Conservation (phyloP, 2,113 vertebrate genomes). For the Fulmarus glacialis region DNA sequence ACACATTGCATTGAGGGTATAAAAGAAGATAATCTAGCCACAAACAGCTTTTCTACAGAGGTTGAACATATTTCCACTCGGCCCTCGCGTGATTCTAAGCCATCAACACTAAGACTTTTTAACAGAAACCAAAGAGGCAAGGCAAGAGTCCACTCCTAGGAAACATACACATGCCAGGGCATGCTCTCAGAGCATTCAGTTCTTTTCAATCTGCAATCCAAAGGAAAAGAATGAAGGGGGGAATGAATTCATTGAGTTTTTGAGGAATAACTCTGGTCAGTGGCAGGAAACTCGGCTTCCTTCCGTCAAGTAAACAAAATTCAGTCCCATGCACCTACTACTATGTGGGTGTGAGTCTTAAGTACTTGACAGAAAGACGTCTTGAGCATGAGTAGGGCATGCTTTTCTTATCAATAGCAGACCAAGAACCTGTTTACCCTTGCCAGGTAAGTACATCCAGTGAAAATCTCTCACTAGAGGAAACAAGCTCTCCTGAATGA, state of each 20-base stretch:
- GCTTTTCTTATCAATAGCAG: background rate
- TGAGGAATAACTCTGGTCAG: background rate
- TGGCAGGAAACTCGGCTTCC: background rate
- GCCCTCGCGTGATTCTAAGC: background rate
- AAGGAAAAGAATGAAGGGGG: background rate
- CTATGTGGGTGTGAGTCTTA: background rate
- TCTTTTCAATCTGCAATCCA: background rate
- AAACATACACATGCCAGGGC: fast-evolving
- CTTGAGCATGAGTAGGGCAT: background rate
- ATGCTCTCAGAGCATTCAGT: background rate
- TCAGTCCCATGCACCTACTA: background rate
- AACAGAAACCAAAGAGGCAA: background rate
- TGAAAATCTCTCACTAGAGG: background rate
- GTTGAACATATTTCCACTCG: background rate
- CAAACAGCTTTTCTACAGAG: background rate
- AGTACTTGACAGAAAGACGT: background rate
- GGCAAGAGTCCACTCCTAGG: background rate
- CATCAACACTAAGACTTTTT: background rate
- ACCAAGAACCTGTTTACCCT: background rate
- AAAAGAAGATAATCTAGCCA: background rate
- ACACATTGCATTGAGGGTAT: background rate
- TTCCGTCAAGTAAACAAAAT: background rate
- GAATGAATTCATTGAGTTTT: background rate
- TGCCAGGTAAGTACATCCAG: background rate
- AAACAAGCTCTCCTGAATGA: background rate